These are phyloP conservation scores for Entomobrya multifasciata DNA, from an alignment of 2,888 invertebrate species.

Conservation along the genomic window DNA sequence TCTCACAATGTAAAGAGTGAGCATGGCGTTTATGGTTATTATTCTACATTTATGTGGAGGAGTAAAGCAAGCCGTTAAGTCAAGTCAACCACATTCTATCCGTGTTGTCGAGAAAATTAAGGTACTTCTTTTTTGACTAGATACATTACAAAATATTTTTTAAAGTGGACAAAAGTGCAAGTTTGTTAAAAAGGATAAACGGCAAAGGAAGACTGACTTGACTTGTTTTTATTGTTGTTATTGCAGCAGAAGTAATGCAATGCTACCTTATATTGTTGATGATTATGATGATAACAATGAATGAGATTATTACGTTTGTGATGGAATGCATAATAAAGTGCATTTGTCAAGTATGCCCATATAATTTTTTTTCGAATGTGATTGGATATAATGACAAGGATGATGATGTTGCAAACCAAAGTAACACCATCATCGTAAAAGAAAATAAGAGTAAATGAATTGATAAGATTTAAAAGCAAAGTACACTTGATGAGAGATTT, in stretches of 20 bases:
- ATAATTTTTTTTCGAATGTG: background rate
- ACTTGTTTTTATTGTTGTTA: conserved; percentile 43
- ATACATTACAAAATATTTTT: conserved; percentile 8
- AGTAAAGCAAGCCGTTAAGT: too few species aligned
- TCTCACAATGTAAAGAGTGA: too few species aligned
- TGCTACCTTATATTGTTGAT: conserved; percentile 20
- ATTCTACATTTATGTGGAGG: too few species aligned
- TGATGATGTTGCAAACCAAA: conserved; percentile 56
- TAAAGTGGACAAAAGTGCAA: background rate
- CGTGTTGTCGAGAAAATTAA: conserved; percentile 2
- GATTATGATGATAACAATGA: background rate
- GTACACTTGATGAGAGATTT: too few species aligned
- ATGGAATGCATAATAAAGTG: conserved; percentile 49
- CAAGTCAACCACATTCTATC: conserved; percentile 30
- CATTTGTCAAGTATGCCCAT: background rate
- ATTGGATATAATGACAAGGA: too few species aligned
- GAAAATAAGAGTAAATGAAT: background rate
- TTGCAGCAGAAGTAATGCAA: conserved; percentile 28
- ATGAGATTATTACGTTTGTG: too few species aligned
- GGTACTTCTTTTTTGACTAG: conserved; percentile 39
- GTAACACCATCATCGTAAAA: too few species aligned
- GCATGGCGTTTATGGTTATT: too few species aligned
- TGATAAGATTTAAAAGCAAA: conserved; percentile 43
- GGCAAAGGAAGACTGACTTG: conserved; percentile 27
- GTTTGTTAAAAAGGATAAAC: too few species aligned